Conservation (phyloP, 2,113 vertebrate species). For the Scomber scombrus region DNA sequence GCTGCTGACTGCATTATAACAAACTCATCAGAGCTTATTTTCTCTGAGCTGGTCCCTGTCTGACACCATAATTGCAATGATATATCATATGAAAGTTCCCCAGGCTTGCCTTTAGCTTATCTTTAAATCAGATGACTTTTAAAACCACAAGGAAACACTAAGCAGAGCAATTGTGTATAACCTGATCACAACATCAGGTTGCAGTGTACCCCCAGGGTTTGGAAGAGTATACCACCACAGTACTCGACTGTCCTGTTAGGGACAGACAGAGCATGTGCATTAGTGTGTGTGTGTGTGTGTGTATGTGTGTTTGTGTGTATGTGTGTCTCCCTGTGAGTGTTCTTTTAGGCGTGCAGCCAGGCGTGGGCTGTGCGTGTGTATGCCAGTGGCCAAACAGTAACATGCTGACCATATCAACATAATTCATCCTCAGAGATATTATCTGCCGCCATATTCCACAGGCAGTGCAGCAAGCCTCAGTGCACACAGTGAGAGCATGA, state of each 20-base stretch:
- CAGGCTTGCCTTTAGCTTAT: not conserved
- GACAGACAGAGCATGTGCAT: not conserved
- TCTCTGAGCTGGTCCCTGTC: not conserved
- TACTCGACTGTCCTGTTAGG: slow-evolving; percentile 23
- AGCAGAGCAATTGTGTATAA: slow-evolving; percentile 10
- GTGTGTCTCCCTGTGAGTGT: not conserved
- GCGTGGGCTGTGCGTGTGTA: slow-evolving; percentile 2
- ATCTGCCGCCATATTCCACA: slow-evolving; percentile 53
- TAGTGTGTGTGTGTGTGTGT: not conserved
- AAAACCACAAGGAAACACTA: slow-evolving; percentile 11
- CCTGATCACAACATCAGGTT: slow-evolving; percentile 19
- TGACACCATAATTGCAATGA: not conserved
- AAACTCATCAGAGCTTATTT: not conserved
- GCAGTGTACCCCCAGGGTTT: slow-evolving; percentile 14
- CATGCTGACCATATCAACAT: slow-evolving; percentile 54
- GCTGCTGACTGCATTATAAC: too few relatives aligned
- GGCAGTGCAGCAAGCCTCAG: slow-evolving; percentile 28
- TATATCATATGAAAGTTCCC: not conserved
- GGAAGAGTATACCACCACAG: not conserved
- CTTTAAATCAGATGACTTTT: not conserved
- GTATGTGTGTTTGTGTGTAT: not conserved
- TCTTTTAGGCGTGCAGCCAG: not conserved
- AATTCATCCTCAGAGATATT: slow-evolving; percentile 59
- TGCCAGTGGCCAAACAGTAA: slow-evolving; percentile 30
- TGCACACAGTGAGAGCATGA: slow-evolving; percentile 31